Base-by-base conservation (phyloP, 2,888 invertebrate genomes). In the Andrena trimmerana region DNA sequence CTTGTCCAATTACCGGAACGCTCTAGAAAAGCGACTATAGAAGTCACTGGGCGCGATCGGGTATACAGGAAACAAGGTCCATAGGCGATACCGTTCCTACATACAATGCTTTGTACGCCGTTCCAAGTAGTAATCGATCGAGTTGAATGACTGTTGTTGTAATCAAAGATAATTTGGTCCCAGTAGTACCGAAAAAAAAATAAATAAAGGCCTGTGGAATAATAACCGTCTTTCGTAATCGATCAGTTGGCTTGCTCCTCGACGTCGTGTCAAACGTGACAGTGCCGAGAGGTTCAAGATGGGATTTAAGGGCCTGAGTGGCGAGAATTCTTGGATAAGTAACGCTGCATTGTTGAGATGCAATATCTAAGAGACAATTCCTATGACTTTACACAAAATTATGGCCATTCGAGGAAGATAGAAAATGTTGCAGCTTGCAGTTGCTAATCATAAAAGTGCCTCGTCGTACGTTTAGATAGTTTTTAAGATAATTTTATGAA, bases 1-100 rank as follows among this genome's bases (percentile, higher is more conserved):
- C 76, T 84, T 81, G 85, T 81, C 88, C 88, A 88, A 88, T 88
- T 88, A 88, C 76, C 78, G 83, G 76, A 76, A 84, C 75, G 83
- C 69, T 73, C 75, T 74, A 74, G 83, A 79, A 76, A 78, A 82
- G 54, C 77, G 80, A 16, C 81, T 79, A 74, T 81, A 62, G 87
- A 77, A 85, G 86, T 75, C 86, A 72, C 54, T 69, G 76, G 86
- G 88, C 82, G 88, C 84, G 78, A 88, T 79, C 78, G 67, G 73
- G 79, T 67, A 78, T 79, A 78, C 84, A 84, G 84, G 83, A 83
- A 82, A 81, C 73, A 74, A 76, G 77, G 78, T 69, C 85, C 68
- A 81, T 71, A 36, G 81, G 69, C 78, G 75, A 80, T 48, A 74
- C 69, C 69, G 76, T 73, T 80, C 59, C 59, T 77, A 78, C 78